phyloP scores from a whole-genome alignment of 2,113 vertebrate genomes.

The Gymnocephalus cernua region DNA sequence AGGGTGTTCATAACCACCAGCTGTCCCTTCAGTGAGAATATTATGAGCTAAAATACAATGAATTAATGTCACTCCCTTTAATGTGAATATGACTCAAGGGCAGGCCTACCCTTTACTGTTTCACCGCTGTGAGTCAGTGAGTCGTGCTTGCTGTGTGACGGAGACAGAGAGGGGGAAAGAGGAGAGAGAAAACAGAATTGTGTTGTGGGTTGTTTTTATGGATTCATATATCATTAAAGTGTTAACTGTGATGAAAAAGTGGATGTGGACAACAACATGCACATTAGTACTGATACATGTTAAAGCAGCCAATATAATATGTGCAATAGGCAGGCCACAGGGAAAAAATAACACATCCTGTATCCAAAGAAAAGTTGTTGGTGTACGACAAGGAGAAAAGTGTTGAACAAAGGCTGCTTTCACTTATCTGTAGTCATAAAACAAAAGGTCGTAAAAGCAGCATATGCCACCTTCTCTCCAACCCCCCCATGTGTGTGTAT shows the following conservation, averaged over 20 bases:
- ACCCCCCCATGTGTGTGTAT: neutral
- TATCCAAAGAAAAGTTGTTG: neutral
- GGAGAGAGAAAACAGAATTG: neutral
- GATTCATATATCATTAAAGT: conserved; percentile 11
- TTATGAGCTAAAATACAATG: conserved; percentile 36
- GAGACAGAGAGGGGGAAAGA: neutral
- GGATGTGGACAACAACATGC: neutral
- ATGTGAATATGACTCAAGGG: conserved; percentile 58
- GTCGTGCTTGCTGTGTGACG: conserved; percentile 23
- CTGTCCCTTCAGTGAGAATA: conserved; percentile 24
- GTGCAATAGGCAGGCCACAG: neutral
- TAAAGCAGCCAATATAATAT: neutral
- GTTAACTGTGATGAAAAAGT: conserved; percentile 1
- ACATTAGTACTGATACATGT: conserved; percentile 8
- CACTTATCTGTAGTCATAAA: conserved; percentile 7
- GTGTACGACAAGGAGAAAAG: neutral
- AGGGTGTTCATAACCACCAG: conserved; percentile 12
- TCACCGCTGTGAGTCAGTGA: conserved; percentile 37
- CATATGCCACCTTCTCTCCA: conserved; percentile 30
- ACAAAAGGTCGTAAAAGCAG: conserved; percentile 49
- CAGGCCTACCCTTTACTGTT: conserved; percentile 56
- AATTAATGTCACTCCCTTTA: conserved; percentile 57
- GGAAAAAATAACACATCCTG: neutral
- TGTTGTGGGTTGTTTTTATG: conserved; percentile 18
- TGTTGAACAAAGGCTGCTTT: conserved; percentile 15